A percentile compares a stretch with the other conserved stretches of the same genome.
Conservation (phyloP, 2,797 vertebrate genomes). For the Sciurus carolinensis region DNA sequence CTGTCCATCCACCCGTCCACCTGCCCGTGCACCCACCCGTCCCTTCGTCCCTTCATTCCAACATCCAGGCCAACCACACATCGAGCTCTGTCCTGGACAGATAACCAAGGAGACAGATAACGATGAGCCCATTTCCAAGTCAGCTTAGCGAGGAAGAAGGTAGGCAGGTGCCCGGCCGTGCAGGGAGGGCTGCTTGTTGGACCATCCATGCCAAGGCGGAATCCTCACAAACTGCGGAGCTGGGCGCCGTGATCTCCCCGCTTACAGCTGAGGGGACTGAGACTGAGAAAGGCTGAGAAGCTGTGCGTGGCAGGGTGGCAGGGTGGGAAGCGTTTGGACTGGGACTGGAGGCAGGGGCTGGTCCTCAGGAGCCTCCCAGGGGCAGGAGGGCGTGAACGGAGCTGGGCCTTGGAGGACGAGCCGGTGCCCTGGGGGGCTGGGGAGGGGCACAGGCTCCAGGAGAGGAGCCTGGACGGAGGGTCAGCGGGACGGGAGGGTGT, state of each 20-base stretch:
- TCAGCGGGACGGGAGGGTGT: not conserved
- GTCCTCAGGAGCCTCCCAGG: not conserved
- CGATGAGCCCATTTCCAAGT: not conserved
- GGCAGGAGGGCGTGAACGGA: not conserved
- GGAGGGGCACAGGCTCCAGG: not conserved
- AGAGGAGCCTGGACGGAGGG: not conserved
- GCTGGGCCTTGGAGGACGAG: not conserved
- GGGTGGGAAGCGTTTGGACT: not conserved
- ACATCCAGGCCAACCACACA: not conserved
- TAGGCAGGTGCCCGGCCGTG: no score
- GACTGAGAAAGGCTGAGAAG: not conserved
- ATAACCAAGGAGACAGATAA: not conserved
- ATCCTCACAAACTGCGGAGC: not conserved
- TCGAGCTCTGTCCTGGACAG: not conserved
- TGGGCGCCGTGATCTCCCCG: not conserved
- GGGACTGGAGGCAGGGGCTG: not conserved
- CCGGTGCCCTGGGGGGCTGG: not conserved
- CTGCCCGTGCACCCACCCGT: not conserved
- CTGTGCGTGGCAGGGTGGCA: not conserved
- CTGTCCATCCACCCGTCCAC: not conserved
- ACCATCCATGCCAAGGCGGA: not conserved
- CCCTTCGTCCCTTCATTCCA: not conserved
- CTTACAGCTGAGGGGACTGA: not conserved
- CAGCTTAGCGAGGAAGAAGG: not conserved
- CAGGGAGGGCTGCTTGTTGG: not conserved